Conservation (phyloP, 92 coral and sea anemone species). For the Actinernus sp. region DNA sequence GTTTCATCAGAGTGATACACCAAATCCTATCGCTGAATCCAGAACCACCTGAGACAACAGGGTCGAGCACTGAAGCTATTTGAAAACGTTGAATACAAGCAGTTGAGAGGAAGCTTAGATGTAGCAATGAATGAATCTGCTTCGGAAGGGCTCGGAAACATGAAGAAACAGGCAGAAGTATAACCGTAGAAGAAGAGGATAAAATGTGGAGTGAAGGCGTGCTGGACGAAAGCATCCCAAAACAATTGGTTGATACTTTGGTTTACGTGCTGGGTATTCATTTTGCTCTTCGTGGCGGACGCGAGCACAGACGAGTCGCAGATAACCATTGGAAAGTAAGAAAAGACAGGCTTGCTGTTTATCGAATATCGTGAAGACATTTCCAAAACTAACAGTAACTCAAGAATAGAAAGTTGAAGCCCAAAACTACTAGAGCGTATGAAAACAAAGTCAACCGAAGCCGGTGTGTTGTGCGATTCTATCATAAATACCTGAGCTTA, state of each 20-base stretch:
- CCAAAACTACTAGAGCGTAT: constrained; percentile 32
- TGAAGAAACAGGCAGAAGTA: not conserved
- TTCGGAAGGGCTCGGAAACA: too few relatives aligned
- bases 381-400: constrained; percentile 5
- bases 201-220: not conserved
- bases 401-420: constrained; percentile 10
- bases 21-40: too few relatives aligned
- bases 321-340: constrained; percentile 3
- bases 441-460: constrained; percentile 26
- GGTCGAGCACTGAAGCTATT: too few relatives aligned
- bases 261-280: too few relatives aligned
- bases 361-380: constrained; percentile 11
- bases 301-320: not conserved
- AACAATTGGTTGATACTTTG: constrained; percentile 3
- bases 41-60: too few relatives aligned
- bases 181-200: constrained; percentile 8
- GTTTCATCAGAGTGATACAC: too few relatives aligned
- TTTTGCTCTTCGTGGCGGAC: too few relatives aligned
- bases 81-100: too few relatives aligned
- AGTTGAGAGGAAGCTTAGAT: constrained; percentile 11
- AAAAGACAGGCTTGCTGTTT: not conserved
- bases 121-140: not conserved
- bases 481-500: constrained; percentile 36
- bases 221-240: not conserved
- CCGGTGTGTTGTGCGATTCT: constrained; percentile 42